Conservation (phyloP, 2,797 vertebrate species). For the Anguilla anguilla region DNA sequence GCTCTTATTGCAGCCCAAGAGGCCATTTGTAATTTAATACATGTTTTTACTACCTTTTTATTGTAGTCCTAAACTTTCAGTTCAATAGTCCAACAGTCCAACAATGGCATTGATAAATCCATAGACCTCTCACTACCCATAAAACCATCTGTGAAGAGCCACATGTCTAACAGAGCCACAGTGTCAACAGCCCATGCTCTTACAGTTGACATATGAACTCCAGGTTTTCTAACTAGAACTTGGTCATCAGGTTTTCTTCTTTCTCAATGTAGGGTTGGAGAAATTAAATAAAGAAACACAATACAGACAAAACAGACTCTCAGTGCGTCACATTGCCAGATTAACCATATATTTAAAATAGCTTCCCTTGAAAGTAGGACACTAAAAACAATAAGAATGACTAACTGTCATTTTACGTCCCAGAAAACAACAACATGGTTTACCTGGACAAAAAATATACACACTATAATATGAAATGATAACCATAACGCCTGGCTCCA, state of each 20-base stretch:
- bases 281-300: neutral
- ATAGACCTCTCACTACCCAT: neutral
- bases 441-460: too few relatives aligned
- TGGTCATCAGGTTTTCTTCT: neutral
- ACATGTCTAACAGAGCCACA: neutral
- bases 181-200: neutral
- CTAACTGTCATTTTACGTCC: too few relatives aligned
- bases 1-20: neutral
- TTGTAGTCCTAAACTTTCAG: neutral
- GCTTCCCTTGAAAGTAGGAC: too few relatives aligned
- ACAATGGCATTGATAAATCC: neutral
- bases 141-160: neutral
- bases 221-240: neutral
- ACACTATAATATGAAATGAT: too few relatives aligned
- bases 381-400: too few relatives aligned
- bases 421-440: too few relatives aligned
- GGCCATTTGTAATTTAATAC: neutral
- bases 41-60: neutral
- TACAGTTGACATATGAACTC: neutral
- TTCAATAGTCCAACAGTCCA: neutral
- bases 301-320: neutral
- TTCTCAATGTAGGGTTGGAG: neutral
- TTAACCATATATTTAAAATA: too few relatives aligned
- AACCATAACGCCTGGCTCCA: too few relatives aligned
- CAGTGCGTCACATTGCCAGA: too few relatives aligned